Evolutionary conservation across 2,888 invertebrate species (phyloP), one percentile per base, ranked within the genome.

Genomic region (Thalpophila matura): DNA sequence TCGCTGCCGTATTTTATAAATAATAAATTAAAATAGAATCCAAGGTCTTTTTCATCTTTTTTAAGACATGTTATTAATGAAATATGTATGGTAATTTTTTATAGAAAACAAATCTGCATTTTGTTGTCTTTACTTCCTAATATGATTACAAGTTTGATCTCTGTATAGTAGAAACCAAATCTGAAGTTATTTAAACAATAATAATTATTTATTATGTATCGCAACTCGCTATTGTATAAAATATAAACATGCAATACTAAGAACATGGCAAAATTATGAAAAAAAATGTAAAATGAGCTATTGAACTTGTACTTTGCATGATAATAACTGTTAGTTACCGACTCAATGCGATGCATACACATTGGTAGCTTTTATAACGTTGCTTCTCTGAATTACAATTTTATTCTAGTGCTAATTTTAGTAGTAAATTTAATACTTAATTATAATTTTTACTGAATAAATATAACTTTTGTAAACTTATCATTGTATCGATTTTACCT

Each of bases 1-100:
- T 90, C 78, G 94, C 93, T 91, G 94, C 94, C 93, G 92, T 94
- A 92, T 94, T 92, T 92, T 93, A 93, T 94, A 93, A 94, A 93
- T 91, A 91, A 87, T 89, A 87, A 90, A 90, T 92, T 93, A 91
- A 91, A 91, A 89, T 89, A 92, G 91, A 91, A 89, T 89, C 92
- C 87, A 86, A 91, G 88, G 91, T 94, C 93, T 93, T 94, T 86
- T 93, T 94, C 94, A 93, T 93, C 93, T 94, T 94, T 94, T 94
- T 92, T 93, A 94, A 94, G 93, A 94, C 92, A 89, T 90, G 89
- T 90, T 94, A 85, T 89, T 92, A 90, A 93, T 90, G 81, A 92
- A 92, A 93, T 91, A 91, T 93, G 91, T 94, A 94, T 89, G 90
- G 91, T 90, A 91, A 89, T 91, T 93, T 93, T 79, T 92, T 91